Percentiles rank a stretch among this genome's conserved stretches.
These are phyloP conservation scores for Trachelus troglodyta DNA, from an alignment of 2,888 invertebrate genomes.

Conservation along the genomic window DNA sequence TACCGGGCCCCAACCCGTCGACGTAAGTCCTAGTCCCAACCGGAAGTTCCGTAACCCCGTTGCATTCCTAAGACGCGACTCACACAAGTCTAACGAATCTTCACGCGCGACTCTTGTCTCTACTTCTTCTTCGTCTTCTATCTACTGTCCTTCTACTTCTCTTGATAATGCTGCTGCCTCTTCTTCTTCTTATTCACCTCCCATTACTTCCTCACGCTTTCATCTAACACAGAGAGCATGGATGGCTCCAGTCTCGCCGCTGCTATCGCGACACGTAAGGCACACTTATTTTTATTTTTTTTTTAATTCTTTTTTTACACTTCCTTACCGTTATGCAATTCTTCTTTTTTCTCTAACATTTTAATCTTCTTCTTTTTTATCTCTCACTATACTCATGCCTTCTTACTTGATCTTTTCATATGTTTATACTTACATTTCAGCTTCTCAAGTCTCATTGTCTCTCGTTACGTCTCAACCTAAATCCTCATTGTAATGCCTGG, in stretches of 20 bases:
- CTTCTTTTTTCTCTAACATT: neutral
- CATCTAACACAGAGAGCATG: slow-evolving; percentile 21
- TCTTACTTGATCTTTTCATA: neutral
- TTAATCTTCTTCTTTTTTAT: neutral
- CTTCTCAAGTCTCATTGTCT: neutral
- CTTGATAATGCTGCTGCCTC: neutral
- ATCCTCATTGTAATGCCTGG: neutral
- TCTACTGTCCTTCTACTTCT: slow-evolving; percentile 3
- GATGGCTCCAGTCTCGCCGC: slow-evolving; percentile 17
- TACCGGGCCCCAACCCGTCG: slow-evolving; percentile 88
- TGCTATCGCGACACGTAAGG: slow-evolving; percentile 22
- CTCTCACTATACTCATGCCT: neutral
- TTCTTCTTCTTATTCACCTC: slow-evolving; percentile 11
- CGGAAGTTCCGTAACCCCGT: slow-evolving; percentile 12
- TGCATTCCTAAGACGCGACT: slow-evolving; percentile 1
- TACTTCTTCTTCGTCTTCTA: slow-evolving; percentile 13
- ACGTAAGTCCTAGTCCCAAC: slow-evolving; percentile 74
- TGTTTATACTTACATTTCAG: neutral
- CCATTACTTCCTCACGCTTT: slow-evolving; percentile 8
- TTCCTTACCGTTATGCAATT: neutral
- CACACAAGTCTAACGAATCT: slow-evolving; percentile 12
- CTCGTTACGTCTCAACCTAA: neutral
- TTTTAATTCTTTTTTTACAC: slow-evolving; percentile 6
- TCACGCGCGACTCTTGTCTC: slow-evolving; percentile 7
- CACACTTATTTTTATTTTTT: slow-evolving; percentile 10